A percentile compares a stretch with the other conserved stretches of the same genome.
phyloP scores from a whole-genome alignment of 1,140 invertebrate species.

The Colletes gigas region DNA sequence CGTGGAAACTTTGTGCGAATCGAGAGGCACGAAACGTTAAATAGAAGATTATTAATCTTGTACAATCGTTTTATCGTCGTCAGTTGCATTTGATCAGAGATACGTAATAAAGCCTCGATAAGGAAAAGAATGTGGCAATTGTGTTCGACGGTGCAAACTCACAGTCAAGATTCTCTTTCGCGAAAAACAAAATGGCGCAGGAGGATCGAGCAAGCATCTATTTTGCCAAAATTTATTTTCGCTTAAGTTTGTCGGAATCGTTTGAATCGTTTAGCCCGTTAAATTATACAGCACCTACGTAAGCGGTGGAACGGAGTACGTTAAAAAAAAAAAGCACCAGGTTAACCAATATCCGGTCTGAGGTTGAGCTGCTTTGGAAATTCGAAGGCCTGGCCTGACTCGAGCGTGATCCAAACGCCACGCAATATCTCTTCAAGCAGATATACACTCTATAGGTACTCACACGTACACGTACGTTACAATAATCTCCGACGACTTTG shows the following conservation, averaged over 20 bases:
- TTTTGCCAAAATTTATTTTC: not conserved
- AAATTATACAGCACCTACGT: conserved; percentile 45
- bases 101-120: not conserved
- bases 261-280: conserved; percentile 28
- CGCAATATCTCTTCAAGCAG: conserved; percentile 59
- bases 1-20: not conserved
- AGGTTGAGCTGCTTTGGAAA: conserved; percentile 66
- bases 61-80: not conserved
- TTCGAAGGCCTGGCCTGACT: conserved; percentile 65
- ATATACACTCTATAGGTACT: conserved; percentile 2
- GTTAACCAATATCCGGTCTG: conserved; percentile 70
- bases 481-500: conserved; percentile 8
- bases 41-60: not conserved
- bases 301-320: conserved; percentile 37
- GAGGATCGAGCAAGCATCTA: too few species aligned
- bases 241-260: not conserved
- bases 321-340: conserved; percentile 50
- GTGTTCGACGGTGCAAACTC: not conserved
- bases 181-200: not conserved
- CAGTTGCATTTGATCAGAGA: not conserved
- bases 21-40: not conserved
- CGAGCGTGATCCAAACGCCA: conserved; percentile 62
- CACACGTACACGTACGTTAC: conserved; percentile 3
- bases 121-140: not conserved
- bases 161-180: not conserved